Evolutionary conservation across 2,797 vertebrate species (phyloP), one percentile per base, ranked within the genome.

Genomic region (Sebastiscus albofasciatus): DNA sequence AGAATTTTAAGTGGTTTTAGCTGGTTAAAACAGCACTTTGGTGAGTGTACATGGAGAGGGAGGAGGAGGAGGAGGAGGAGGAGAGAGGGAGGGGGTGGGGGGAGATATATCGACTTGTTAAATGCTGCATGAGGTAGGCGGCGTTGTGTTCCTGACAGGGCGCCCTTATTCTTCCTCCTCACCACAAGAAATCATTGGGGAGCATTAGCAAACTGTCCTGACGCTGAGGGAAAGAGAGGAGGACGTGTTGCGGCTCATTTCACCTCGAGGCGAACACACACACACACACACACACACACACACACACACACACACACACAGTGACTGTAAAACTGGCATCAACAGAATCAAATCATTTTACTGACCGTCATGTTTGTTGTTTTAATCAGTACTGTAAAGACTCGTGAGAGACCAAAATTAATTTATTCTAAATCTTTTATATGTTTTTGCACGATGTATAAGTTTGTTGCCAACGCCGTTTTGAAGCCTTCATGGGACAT

Each of bases 41-140:
- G 24, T 61, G 62, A 24, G 67, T 65, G 60, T 13, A 49, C 52
- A 60, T 36, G 11, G 55, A 26, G 60, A 54, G 26, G 26, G 59
- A 20, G 33, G 61, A 27, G 10, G 29, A 26, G 52, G 36, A n/a
- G 16, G 36, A 62, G 33, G 11, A 2, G 59, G 18, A 3, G 10
- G 36, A 18, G 20, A 29, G 22, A 69, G 36, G 11, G 14, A 6
- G 31, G 33, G 33, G 46, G 71, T 31, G 26, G 33, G 73, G 34
- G 7, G 49, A 39, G 42, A 46, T 18, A 46, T 88, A 87, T 87
- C 3, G 86, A 91, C 83, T 72, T 89, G 86, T 82, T 91, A 88
- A 92, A 93, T 91, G 86, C 87, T 90, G 91, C 91, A 92, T 90
- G 90, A 91, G 85, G 82, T 11, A 77, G 79, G 66, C 27, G 4